Conservation (phyloP, 2,113 vertebrate species). For the Ictalurus furcatus region DNA sequence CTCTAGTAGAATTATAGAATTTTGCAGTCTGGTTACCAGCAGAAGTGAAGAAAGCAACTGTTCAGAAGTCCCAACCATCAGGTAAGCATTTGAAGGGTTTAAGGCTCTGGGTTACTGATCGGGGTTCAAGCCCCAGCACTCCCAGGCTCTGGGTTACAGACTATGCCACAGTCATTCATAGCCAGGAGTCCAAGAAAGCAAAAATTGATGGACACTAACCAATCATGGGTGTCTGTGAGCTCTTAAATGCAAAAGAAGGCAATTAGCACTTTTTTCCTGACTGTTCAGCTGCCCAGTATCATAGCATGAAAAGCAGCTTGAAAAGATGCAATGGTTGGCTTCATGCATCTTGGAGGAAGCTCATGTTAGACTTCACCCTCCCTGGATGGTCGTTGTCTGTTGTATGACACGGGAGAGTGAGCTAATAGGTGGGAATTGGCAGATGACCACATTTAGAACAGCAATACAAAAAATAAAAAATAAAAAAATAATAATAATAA, state of each 20-base stretch:
- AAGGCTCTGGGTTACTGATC: too few species aligned
- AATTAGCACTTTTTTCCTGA: neutral
- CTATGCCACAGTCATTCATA: neutral
- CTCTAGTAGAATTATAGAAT: neutral
- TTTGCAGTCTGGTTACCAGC: neutral
- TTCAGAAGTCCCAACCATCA: neutral
- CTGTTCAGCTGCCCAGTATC: neutral
- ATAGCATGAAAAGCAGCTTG: too few species aligned
- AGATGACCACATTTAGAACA: too few species aligned
- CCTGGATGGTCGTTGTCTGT: neutral
- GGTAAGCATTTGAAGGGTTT: too few species aligned
- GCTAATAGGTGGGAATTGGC: too few species aligned
- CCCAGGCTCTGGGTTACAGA: too few species aligned
- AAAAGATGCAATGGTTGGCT: too few species aligned
- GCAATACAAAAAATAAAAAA: too few species aligned
- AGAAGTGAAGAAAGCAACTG: neutral
- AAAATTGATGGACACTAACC: neutral
- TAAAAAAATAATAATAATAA: too few species aligned
- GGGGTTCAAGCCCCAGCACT: too few species aligned
- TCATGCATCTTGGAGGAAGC: too few species aligned
- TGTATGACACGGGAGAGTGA: neutral
- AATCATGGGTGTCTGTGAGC: neutral
- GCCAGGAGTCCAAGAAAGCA: neutral
- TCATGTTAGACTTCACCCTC: neutral
- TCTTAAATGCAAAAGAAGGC: neutral